phyloP scores from a whole-genome alignment of 1,140 invertebrate species.

The Steinernema feltiae region DNA sequence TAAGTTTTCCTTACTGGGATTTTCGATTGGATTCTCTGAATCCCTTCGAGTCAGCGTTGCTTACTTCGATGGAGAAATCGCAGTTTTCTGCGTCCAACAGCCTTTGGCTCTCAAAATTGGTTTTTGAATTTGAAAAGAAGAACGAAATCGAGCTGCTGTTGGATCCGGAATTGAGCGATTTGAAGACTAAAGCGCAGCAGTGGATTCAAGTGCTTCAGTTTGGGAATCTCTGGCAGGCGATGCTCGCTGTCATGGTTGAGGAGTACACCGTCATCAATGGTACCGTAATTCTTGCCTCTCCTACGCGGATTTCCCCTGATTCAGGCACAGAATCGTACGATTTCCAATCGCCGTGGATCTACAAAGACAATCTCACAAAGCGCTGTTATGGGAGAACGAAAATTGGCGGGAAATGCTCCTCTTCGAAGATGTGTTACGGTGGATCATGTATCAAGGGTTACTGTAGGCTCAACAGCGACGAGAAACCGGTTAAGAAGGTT shows the following conservation, averaged over 20 bases:
- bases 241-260: neutral
- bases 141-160: neutral
- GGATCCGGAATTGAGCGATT: neutral
- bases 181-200: neutral
- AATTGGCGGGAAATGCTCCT: neutral
- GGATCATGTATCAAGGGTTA: neutral
- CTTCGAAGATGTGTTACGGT: neutral
- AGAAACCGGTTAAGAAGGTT: too few relatives aligned
- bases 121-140: neutral
- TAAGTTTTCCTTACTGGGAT: slow-evolving; percentile 8
- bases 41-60: neutral
- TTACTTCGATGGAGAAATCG: neutral
- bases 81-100: neutral
- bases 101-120: neutral
- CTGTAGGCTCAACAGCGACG: neutral
- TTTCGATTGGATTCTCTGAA: neutral
- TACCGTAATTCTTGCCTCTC: too few relatives aligned
- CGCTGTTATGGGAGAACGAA: neutral
- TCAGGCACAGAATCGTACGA: neutral
- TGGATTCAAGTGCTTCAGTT: neutral
- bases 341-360: neutral
- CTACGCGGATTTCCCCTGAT: too few relatives aligned
- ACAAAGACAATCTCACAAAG: neutral
- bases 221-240: neutral
- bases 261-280: neutral